Base-by-base conservation (phyloP, 2,888 invertebrate species). In the Drosophila bunnanda region DNA sequence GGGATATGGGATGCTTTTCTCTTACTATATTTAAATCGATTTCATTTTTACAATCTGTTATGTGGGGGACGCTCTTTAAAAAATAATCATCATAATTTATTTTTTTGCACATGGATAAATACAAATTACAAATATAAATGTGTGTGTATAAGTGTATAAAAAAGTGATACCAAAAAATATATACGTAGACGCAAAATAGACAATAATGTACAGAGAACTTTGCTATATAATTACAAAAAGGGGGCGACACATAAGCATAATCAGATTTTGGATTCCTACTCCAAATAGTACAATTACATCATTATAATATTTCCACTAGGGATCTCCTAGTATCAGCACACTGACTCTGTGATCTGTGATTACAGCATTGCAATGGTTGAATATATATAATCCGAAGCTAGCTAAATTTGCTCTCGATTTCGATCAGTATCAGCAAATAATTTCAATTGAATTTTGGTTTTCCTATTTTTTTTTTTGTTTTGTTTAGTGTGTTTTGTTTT, bases 21-120 rank as follows among this genome's bases (percentile, higher is more conserved):
- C 13, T 50, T 50, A 50, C 50, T 50, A 44, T 56, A 44, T 36
- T n/a, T 46, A n/a, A 28, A 58, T 68, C 56, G 44, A 55, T 64
- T 65, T 32, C 20, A 43, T 76, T 72, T 82, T 73, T 73, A 84
- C 84, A 88, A 78, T 79, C 72, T 68, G 34, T 56, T 75, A 36
- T 48, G 38, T 12, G 20, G 73, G 38, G 38, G 20, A 86, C 48
- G 43, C 64, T 52, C 48, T 68, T 65, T 76, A 76, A 85, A 84
- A 86, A 88, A 88, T 82, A 89, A 83, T 87, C 80, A 76, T 60
- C 46, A 79, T 80, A 85, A 82, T 89, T 86, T 86, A 88, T 76
- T 86, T 32, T 30, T 28, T 46, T 84, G 88, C 89, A 85, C 89
- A 89, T 79, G 76, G 82, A 88, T 89, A 89, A 89, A 88, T 85